These are phyloP conservation scores for Tricholauxania praeusta DNA, from an alignment of 2,888 invertebrate species.

Conservation along the genomic window DNA sequence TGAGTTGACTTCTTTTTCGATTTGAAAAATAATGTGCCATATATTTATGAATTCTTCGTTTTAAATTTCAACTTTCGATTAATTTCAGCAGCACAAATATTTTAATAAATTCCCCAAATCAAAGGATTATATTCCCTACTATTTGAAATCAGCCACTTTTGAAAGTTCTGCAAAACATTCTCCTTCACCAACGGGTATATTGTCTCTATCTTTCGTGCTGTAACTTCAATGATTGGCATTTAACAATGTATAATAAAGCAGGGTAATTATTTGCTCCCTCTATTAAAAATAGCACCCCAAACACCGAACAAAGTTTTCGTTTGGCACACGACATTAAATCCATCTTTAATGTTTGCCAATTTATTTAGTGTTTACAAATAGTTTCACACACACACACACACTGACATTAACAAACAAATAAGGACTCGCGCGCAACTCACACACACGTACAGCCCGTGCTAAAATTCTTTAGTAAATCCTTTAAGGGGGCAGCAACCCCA, in stretches of 20 bases:
- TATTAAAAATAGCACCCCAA: background rate
- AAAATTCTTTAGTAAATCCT: constrained; percentile 12
- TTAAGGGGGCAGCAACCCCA: background rate
- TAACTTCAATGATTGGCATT: constrained; percentile 5
- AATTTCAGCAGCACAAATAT: too few relatives aligned
- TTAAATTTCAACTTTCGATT: too few relatives aligned
- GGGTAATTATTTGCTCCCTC: constrained; percentile 26
- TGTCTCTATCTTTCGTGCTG: background rate
- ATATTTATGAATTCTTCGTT: too few relatives aligned
- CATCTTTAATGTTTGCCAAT: constrained; percentile 39
- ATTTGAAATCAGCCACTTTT: too few relatives aligned
- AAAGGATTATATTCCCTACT: too few relatives aligned
- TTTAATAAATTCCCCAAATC: too few relatives aligned
- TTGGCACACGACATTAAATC: constrained; percentile 36
- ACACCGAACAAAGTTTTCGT: constrained; percentile 10
- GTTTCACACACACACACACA: constrained; percentile 9
- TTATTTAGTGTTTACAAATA: constrained; percentile 40
- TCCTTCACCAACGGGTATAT: too few relatives aligned
- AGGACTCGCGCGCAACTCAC: background rate
- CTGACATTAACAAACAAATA: background rate
- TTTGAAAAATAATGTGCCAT: too few relatives aligned
- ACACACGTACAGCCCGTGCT: background rate
- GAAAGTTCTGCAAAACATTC: too few relatives aligned
- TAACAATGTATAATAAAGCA: constrained; percentile 28
- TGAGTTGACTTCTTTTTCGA: too few relatives aligned